A percentile compares a stretch with the other conserved stretches of the same genome.
Evolutionary conservation across 92 coral and sea anemone species (phyloP).

Genomic region (Epizoanthus stellaris): DNA sequence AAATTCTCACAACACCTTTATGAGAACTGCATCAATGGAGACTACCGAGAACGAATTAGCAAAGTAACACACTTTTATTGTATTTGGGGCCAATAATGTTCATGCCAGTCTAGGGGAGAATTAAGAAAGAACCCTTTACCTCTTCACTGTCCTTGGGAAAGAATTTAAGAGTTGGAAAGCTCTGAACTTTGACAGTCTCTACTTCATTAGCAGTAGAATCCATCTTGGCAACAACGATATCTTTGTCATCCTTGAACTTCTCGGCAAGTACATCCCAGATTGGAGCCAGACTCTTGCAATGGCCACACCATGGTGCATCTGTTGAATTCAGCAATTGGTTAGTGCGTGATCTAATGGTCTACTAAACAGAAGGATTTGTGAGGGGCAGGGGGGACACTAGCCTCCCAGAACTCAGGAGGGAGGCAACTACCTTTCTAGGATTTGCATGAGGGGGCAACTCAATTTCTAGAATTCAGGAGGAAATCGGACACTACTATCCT

Average conservation of each 20-base stretch:
- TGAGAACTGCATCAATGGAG: too few relatives aligned
- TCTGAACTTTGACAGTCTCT: constrained; percentile 93
- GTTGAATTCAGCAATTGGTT: neutral
- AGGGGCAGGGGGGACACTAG: too few relatives aligned
- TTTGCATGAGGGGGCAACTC: too few relatives aligned
- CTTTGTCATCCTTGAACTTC: constrained; percentile 89
- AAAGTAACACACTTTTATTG: too few relatives aligned
- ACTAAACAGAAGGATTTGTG: neutral
- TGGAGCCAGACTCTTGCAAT: constrained; percentile 95
- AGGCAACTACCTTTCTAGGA: too few relatives aligned
- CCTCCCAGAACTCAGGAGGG: too few relatives aligned
- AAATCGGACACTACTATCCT: neutral
- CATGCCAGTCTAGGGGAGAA: neutral
- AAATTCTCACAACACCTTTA: too few relatives aligned
- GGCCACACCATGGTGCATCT: constrained; percentile 99
- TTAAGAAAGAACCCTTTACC: constrained; percentile 32
- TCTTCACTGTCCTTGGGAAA: constrained; percentile 99
- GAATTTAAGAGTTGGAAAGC: constrained; percentile 97
- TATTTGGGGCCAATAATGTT: too few relatives aligned
- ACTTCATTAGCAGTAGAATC: constrained; percentile 98
- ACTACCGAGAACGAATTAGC: too few relatives aligned
- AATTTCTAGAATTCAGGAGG: too few relatives aligned
- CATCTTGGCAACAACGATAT: constrained; percentile 96
- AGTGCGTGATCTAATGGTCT: too few relatives aligned
- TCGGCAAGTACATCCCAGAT: constrained; percentile 99